Evolutionary conservation across 2,113 vertebrate species (phyloP).

Genomic region (Sinocyclocheilus anophthalmus): DNA sequence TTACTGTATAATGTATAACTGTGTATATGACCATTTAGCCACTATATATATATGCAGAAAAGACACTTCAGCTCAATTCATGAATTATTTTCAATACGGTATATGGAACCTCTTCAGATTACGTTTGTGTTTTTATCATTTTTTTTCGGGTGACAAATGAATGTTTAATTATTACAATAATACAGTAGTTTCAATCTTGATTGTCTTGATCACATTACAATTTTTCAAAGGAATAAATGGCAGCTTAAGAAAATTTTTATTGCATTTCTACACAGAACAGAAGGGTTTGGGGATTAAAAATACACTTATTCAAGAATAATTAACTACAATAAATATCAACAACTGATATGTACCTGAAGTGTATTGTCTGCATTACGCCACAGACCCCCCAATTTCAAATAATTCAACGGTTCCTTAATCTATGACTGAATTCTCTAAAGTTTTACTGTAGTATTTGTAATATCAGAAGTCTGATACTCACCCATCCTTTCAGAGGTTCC

Average conservation of each 20-base stretch:
- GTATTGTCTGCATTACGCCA: background rate
- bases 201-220: background rate
- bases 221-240: too few relatives aligned
- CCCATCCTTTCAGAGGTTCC: slow-evolving; percentile 99
- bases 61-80: background rate
- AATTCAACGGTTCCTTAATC: background rate
- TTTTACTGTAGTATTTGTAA: background rate
- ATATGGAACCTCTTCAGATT: background rate
- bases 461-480: slow-evolving; percentile 75
- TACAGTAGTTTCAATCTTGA: background rate
- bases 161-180: background rate
- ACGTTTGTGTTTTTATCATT: background rate
- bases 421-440: background rate
- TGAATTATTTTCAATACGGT: background rate
- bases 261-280: background rate
- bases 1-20: too few relatives aligned
- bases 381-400: background rate
- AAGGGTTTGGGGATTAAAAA: background rate
- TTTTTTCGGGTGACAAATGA: background rate
- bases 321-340: background rate
- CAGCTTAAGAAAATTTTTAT: background rate
- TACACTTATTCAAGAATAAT: background rate
- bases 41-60: background rate
- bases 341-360: background rate
- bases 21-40: too few relatives aligned